A percentile compares a stretch with the other conserved stretches of the same genome.
These are phyloP conservation scores for Pitta sordida DNA, from an alignment of 2,113 vertebrate species.

Conservation along the genomic window DNA sequence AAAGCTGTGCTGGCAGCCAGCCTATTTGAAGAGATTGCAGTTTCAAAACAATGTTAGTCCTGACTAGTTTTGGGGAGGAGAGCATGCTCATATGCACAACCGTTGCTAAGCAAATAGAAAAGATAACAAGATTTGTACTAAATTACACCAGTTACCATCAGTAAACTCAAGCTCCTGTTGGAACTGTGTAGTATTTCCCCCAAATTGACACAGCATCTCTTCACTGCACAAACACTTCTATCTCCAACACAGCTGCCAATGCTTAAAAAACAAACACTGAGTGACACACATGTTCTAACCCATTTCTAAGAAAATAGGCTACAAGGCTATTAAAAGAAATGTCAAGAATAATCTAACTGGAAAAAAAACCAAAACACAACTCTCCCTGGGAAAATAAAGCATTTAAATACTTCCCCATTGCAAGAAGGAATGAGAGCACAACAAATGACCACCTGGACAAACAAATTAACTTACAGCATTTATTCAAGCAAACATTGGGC, in stretches of 20 bases:
- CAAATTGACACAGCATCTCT: conserved; percentile 25
- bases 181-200: conserved; percentile 28
- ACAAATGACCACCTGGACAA: conserved; percentile 32
- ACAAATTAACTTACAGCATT: conserved; percentile 9
- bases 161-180: conserved; percentile 9
- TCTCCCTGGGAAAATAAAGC: conserved; percentile 49
- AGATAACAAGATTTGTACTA: conserved; percentile 2
- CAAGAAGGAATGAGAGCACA: conserved; percentile 31
- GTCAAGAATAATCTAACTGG: conserved; percentile 7
- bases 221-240: conserved; percentile 43
- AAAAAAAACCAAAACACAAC: background rate
- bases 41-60: conserved; percentile 41
- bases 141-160: background rate
- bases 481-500: conserved; percentile 21
- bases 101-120: conserved; percentile 35
- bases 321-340: conserved; percentile 53
- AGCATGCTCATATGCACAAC: background rate
- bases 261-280: conserved; percentile 57
- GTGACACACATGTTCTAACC: conserved; percentile 54
- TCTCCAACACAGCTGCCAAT: conserved; percentile 50
- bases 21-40: conserved; percentile 31
- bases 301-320: conserved; percentile 59
- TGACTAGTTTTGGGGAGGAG: background rate
- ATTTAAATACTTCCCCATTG: conserved; percentile 11
- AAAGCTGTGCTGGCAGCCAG: conserved; percentile 19